phyloP scores from a whole-genome alignment of 2,797 vertebrate species.

The Esox masquinongy region DNA sequence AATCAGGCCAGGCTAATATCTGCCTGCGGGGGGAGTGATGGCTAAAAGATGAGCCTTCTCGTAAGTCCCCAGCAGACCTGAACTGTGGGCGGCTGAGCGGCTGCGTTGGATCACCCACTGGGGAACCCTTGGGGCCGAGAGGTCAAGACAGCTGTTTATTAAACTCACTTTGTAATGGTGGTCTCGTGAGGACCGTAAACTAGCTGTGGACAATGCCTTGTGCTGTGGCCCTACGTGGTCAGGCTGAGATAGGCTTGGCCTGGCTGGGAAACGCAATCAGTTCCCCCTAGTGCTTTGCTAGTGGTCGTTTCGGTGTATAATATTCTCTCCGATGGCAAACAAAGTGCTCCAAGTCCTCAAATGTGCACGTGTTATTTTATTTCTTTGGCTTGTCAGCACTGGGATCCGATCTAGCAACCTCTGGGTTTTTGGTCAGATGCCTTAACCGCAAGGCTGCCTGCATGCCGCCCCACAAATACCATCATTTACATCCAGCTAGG shows the following conservation, averaged over 20 bases:
- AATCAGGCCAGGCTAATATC: slow-evolving; percentile 51
- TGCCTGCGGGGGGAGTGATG: slow-evolving; percentile 44
- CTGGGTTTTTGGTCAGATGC: too few species aligned
- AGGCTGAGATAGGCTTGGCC: background rate
- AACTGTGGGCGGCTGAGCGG: slow-evolving; percentile 2
- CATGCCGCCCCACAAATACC: background rate
- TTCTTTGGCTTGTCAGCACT: too few species aligned
- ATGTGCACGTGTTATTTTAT: too few species aligned
- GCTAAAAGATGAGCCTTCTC: slow-evolving; percentile 25
- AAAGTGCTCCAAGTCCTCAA: background rate
- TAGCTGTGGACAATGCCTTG: background rate
- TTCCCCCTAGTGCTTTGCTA: background rate
- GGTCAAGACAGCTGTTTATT: slow-evolving; percentile 71
- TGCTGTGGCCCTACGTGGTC: background rate
- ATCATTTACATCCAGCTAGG: background rate
- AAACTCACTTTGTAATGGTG: slow-evolving; percentile 61
- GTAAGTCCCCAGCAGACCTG: background rate
- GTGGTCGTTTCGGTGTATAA: background rate
- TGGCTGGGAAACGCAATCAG: background rate
- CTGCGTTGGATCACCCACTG: slow-evolving; percentile 29
- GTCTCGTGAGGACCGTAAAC: slow-evolving; percentile 37
- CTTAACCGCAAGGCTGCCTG: too few species aligned
- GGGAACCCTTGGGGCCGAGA: slow-evolving; percentile 57
- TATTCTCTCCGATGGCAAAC: background rate
- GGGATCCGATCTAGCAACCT: too few species aligned